Evolutionary conservation across 1,140 invertebrate genomes (phyloP).

Genomic region (Drosophila orosa): DNA sequence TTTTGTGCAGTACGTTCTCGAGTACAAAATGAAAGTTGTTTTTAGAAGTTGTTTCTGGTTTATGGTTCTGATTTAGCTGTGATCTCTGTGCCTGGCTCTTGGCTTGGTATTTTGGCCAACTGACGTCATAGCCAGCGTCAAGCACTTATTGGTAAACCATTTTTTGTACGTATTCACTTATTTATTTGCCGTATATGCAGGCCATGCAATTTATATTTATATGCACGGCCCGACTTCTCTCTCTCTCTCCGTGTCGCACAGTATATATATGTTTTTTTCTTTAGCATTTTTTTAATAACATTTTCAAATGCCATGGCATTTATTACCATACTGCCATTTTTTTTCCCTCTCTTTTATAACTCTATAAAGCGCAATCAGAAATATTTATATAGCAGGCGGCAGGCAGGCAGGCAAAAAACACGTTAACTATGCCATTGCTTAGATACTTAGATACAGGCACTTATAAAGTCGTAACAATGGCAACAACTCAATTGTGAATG

Average conservation of each 20-base stretch:
- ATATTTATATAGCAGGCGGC: constrained; percentile 46
- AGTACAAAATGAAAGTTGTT: constrained; percentile 80
- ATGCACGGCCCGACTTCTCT: constrained; percentile 67
- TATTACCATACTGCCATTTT: constrained; percentile 73
- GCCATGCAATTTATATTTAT: constrained; percentile 74
- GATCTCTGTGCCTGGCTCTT: constrained; percentile 47
- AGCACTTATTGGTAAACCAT: constrained; percentile 38
- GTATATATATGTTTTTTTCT: constrained; percentile 32
- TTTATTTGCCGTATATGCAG: constrained; percentile 64
- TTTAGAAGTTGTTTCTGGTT: constrained; percentile 79
- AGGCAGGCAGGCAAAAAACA: constrained; percentile 22
- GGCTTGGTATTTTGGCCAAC: constrained; percentile 69
- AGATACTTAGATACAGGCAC: constrained; percentile 59
- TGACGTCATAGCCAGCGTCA: constrained; percentile 67
- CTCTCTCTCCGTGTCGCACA: constrained; percentile 1
- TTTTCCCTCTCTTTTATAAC: constrained; percentile 68
- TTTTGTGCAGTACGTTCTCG: constrained; percentile 41
- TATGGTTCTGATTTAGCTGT: constrained; percentile 69
- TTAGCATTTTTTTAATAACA: constrained; percentile 62
- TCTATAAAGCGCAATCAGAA: constrained; percentile 67
- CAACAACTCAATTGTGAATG: constrained; percentile 51
- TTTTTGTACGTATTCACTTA: constrained; percentile 39
- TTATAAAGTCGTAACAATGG: constrained; percentile 53
- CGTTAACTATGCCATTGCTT: constrained; percentile 65
- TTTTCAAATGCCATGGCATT: constrained; percentile 81